phyloP scores from a whole-genome alignment of 2,888 invertebrate genomes.

The Cryptophagus acutangulus region DNA sequence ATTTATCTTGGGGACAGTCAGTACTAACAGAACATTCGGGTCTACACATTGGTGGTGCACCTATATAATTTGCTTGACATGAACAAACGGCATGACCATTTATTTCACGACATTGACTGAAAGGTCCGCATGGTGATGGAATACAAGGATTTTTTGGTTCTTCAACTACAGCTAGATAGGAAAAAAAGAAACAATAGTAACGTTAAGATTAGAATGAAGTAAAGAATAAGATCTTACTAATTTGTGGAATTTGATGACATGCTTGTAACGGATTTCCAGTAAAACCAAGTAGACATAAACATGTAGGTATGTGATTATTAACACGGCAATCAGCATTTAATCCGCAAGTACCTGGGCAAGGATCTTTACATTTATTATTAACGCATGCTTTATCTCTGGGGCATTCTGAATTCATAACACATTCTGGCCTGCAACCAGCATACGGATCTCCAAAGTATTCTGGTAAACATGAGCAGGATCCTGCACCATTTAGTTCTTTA shows the following conservation, averaged over 20 bases:
- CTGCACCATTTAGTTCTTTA: constrained; percentile 72
- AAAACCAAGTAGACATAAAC: constrained; percentile 67
- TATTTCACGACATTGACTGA: constrained; percentile 69
- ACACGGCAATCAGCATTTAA: constrained; percentile 79
- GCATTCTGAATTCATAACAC: constrained; percentile 83
- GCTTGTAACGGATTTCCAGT: constrained; percentile 74
- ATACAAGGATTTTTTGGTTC: constrained; percentile 54
- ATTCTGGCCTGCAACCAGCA: constrained; percentile 80
- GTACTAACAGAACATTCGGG: constrained; percentile 81
- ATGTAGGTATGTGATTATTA: constrained; percentile 76
- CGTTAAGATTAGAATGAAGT: constrained; percentile 15
- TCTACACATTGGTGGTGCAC: constrained; percentile 69
- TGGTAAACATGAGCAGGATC: constrained; percentile 75
- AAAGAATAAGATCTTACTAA: constrained; percentile 41
- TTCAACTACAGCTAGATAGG: constrained; percentile 33
- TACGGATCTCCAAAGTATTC: constrained; percentile 86
- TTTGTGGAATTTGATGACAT: constrained; percentile 56
- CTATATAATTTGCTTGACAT: constrained; percentile 71
- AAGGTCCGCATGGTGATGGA: constrained; percentile 74
- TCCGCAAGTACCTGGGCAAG: constrained; percentile 78
- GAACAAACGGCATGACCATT: constrained; percentile 76
- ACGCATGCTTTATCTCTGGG: constrained; percentile 69
- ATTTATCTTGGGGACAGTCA: constrained; percentile 74
- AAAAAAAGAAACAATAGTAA: constrained; percentile 10
- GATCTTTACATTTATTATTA: constrained; percentile 79